Base-by-base conservation (phyloP, 2,888 invertebrate species). In the Oxycera nigricornis region DNA sequence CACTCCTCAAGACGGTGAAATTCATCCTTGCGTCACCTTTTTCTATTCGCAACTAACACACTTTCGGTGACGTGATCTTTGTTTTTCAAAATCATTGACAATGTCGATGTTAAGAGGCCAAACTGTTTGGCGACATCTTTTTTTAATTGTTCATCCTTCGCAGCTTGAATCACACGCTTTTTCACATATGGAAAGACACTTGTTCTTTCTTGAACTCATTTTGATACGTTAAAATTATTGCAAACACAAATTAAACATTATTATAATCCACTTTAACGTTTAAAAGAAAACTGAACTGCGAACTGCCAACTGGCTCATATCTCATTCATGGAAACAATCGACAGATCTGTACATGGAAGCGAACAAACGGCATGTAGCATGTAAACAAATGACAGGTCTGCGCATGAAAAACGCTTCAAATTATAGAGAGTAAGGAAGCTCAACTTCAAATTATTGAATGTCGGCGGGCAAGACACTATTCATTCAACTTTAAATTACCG, bases 1-100 rank as follows among this genome's bases (percentile, higher is more conserved):
- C 62, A 35, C 1, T 73, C 52, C 7, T 62, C 55, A 39, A 75
- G 52, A 55, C 31, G 61, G 9, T 59, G 68, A 57, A 73, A 70
- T 46, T 70, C 68, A 31, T 26, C 17, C 50, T 1, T 6, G 50
- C 50, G 17, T 6, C 14, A 50, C 50, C 1, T 50, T 50, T 50
- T 50, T n/a, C 50, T 50, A 14, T 17, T 50, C 6, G n/a, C 50
- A 50, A 50, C 17, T 50, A 50, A 50, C 14, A 17, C 1, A n/a
- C 50, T 50, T 14, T n/a, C 50, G 50, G 17, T 50, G 17, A 17
- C 50, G 50, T 17, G 50, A 50, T 50, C 1, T 50, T 50, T 1
- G 50, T 50, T 50, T 50, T 50, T 50, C 17, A 14, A 14, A 14
- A 50, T n/a, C 6, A 14, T n/a, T 6, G 9, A 7, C 14, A 50